A percentile compares a stretch with the other conserved stretches of the same genome.
These are phyloP conservation scores for Diploscapter pachys DNA, from an alignment of 1,140 invertebrate genomes.

Conservation along the genomic window DNA sequence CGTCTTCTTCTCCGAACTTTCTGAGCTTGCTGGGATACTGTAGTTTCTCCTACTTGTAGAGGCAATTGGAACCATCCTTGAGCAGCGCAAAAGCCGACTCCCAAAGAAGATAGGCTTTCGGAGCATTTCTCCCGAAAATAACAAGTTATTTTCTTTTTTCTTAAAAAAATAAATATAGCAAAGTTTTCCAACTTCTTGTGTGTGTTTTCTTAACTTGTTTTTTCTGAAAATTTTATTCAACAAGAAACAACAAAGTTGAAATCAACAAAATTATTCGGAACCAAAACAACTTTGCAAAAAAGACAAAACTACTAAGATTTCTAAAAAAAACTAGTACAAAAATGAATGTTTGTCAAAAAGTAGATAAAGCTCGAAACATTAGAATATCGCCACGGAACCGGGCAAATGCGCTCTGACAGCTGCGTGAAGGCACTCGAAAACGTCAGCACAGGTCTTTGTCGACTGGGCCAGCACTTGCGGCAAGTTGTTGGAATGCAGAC, in stretches of 20 bases:
- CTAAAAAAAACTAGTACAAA: background rate
- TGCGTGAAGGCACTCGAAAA: constrained; percentile 65
- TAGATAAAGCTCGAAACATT: background rate
- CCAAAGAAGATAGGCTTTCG: too few species aligned
- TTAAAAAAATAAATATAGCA: too few species aligned
- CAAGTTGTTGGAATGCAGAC: constrained; percentile 84
- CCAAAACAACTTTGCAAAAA: background rate
- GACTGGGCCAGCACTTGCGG: constrained; percentile 77
- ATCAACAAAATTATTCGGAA: constrained; percentile 1
- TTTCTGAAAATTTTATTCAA: constrained; percentile 1
- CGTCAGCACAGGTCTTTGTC: constrained; percentile 81
- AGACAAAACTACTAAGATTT: background rate
- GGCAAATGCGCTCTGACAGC: constrained; percentile 32
- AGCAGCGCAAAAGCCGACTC: too few species aligned
- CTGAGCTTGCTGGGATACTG: too few species aligned
- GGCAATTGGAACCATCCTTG: too few species aligned
- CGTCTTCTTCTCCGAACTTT: too few species aligned
- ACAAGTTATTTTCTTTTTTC: too few species aligned
- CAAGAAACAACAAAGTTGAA: background rate
- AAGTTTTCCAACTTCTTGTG: too few species aligned
- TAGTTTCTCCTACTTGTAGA: too few species aligned
- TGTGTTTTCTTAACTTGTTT: background rate
- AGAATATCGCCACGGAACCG: constrained; percentile 15
- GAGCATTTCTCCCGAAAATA: too few species aligned
- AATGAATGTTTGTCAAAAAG: constrained; percentile 1